phyloP scores from a whole-genome alignment of 2,113 vertebrate species.

The Crotalus viridis region DNA sequence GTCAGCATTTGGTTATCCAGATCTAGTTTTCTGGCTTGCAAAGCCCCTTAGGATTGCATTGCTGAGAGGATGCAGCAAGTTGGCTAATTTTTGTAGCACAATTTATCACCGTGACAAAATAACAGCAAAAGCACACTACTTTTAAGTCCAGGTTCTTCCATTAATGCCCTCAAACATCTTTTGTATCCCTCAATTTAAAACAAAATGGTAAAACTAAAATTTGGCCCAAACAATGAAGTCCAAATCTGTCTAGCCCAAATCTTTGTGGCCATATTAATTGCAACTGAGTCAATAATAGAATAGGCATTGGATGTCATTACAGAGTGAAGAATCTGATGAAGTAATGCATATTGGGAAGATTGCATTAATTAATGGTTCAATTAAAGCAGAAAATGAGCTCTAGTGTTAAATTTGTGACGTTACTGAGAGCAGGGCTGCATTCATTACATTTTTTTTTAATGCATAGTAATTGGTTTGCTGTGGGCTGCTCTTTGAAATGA shows the following conservation, averaged over 20 bases:
- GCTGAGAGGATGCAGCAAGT: not conserved
- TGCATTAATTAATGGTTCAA: constrained; percentile 61
- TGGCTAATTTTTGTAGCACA: not conserved
- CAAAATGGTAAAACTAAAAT: not conserved
- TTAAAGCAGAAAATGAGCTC: constrained; percentile 53
- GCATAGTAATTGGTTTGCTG: constrained; percentile 60
- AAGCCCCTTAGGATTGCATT: not conserved
- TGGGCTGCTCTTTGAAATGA: constrained; percentile 49
- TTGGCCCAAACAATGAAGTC: not conserved
- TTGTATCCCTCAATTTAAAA: not conserved
- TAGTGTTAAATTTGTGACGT: constrained; percentile 46
- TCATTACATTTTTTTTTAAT: constrained; percentile 56
- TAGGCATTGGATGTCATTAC: not conserved
- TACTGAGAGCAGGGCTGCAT: constrained; percentile 40
- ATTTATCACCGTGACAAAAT: not conserved
- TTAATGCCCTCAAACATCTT: not conserved
- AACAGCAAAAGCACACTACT: not conserved
- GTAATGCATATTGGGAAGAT: constrained; percentile 38
- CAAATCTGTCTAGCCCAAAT: not conserved
- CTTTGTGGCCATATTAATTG: not conserved
- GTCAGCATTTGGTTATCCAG: not conserved
- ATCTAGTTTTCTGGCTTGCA: not conserved
- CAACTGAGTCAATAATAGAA: not conserved
- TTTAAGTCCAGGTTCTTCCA: not conserved
- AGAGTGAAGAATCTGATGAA: constrained; percentile 55